phyloP scores from a whole-genome alignment of 2,797 vertebrate species.

The Melanotaenia parkinsoni region DNA sequence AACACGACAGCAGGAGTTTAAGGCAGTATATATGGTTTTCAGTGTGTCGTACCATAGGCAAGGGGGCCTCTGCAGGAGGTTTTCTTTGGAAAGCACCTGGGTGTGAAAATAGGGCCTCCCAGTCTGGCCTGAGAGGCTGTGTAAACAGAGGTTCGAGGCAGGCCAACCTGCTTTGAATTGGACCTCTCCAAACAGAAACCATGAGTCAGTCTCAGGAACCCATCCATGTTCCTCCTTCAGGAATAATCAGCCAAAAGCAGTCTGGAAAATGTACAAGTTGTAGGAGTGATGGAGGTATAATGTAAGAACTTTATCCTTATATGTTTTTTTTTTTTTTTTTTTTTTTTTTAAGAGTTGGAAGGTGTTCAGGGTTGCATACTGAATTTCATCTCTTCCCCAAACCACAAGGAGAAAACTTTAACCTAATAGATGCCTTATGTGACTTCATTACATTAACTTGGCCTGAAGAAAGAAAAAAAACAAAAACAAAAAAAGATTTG shows the following conservation, averaged over 20 bases:
- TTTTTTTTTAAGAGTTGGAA: neutral
- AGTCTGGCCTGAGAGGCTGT: slow-evolving; percentile 80
- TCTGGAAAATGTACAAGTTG: slow-evolving; percentile 71
- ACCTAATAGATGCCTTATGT: slow-evolving; percentile 4
- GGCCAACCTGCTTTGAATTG: slow-evolving; percentile 65
- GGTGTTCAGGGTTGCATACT: neutral
- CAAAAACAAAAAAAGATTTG: neutral
- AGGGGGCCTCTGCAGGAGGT: slow-evolving; percentile 77
- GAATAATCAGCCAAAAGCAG: slow-evolving; percentile 69
- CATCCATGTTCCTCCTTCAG: slow-evolving; percentile 71
- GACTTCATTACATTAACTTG: slow-evolving; percentile 24
- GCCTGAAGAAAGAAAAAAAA: slow-evolving; percentile 27
- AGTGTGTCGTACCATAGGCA: slow-evolving; percentile 68
- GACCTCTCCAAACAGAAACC: slow-evolving; percentile 81
- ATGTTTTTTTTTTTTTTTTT: neutral
- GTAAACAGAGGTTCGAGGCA: slow-evolving; percentile 77
- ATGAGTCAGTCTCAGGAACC: slow-evolving; percentile 81
- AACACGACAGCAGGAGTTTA: slow-evolving; percentile 54
- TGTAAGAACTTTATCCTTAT: slow-evolving; percentile 15
- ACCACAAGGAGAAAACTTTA: slow-evolving; percentile 16
- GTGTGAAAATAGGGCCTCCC: slow-evolving; percentile 82
- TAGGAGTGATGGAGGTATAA: slow-evolving; percentile 42
- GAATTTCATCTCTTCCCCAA: slow-evolving; percentile 3
- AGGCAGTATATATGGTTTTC: slow-evolving; percentile 74
- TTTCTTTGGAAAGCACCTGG: slow-evolving; percentile 83